These are phyloP conservation scores for Ctenodactylus gundi DNA, from an alignment of 2,113 vertebrate species.

Conservation along the genomic window DNA sequence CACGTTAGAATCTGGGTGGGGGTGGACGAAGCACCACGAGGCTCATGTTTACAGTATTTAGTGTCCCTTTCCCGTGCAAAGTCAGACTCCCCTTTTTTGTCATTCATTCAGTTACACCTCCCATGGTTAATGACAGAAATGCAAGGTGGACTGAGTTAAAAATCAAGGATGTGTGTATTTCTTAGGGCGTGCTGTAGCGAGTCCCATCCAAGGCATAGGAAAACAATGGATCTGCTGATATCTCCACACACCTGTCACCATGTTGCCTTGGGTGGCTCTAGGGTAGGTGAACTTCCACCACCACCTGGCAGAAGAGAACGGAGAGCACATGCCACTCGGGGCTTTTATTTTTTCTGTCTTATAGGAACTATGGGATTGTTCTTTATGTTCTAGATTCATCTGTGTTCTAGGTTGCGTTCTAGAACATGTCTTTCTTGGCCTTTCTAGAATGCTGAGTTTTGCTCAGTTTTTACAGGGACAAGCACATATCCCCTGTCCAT, in stretches of 20 bases:
- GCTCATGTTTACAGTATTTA: accelerated
- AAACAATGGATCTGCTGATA: not conserved
- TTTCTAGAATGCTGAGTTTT: not conserved
- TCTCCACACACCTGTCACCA: accelerated
- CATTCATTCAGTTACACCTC: too few species aligned
- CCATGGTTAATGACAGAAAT: not conserved
- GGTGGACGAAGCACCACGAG: accelerated
- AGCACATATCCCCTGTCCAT: not conserved
- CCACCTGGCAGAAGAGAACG: not conserved
- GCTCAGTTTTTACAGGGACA: not conserved
- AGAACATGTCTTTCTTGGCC: not conserved
- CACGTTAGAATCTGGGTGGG: not conserved
- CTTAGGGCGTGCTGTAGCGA: too few species aligned
- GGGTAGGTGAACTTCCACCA: not conserved
- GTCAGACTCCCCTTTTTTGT: too few species aligned
- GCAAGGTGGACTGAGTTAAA: not conserved
- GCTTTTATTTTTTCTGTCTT: not conserved
- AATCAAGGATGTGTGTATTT: not conserved
- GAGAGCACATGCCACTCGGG: not conserved
- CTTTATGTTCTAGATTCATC: not conserved
- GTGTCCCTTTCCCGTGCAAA: not conserved
- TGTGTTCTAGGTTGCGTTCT: not conserved
- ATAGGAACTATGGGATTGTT: not conserved
- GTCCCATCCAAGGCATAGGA: not conserved
- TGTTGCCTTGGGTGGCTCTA: not conserved